Conservation (phyloP, 64 coral and sea anemone genomes). For the Platygyra sinensis region DNA sequence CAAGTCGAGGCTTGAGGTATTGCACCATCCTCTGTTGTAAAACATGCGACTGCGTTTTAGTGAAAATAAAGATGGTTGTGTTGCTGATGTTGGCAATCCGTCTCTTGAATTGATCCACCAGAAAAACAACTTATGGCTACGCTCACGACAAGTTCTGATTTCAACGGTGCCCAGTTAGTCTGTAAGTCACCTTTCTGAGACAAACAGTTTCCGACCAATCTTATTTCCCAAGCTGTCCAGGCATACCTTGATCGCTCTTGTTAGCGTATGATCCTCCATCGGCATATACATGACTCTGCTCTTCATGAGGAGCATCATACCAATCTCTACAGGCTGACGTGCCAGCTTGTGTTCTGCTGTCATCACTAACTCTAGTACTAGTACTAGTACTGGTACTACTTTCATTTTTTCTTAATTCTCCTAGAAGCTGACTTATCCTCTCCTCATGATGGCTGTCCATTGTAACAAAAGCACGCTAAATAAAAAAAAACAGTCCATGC, state of each 20-base stretch:
- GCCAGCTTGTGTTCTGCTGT: too few species aligned
- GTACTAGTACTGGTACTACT: neutral
- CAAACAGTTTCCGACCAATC: too few species aligned
- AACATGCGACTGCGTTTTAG: too few species aligned
- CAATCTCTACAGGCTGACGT: neutral
- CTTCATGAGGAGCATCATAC: neutral
- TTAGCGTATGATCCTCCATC: neutral
- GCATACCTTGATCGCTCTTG: neutral
- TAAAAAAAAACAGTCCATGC: neutral
- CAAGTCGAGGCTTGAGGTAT: too few species aligned
- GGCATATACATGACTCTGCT: neutral
- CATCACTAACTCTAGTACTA: neutral
- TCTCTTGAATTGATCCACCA: too few species aligned
- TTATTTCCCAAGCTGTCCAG: neutral
- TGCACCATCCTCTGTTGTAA: too few species aligned
- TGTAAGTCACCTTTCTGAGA: too few species aligned
- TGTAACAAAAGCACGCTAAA: slow-evolving; percentile 75
- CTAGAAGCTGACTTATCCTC: slow-evolving; percentile 57
- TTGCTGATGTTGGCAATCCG: too few species aligned
- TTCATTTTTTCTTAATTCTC: slow-evolving; percentile 8
- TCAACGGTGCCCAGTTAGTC: too few species aligned
- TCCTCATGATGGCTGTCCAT: slow-evolving; percentile 78
- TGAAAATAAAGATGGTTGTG: too few species aligned
- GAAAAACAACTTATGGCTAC: too few species aligned
- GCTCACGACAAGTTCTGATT: too few species aligned